These are phyloP conservation scores for Mastomys natalensis DNA, from an alignment of 2,113 vertebrate genomes.

Conservation along the genomic window DNA sequence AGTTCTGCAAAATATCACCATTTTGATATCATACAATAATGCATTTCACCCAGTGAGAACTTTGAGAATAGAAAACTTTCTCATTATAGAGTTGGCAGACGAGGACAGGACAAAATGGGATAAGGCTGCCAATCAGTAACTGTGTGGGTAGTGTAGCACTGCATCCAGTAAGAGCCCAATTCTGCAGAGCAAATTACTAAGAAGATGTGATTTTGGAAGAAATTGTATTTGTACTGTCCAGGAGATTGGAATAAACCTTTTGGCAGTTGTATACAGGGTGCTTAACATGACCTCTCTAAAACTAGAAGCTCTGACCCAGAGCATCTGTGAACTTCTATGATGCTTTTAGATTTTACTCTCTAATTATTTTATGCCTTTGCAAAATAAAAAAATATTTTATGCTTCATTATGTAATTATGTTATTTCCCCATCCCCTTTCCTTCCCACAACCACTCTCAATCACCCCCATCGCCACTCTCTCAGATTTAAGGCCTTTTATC, in stretches of 20 bases:
- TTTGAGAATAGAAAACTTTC: conserved; percentile 25
- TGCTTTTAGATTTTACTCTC: neutral
- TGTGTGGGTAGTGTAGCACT: neutral
- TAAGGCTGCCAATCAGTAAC: neutral
- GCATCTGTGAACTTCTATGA: neutral
- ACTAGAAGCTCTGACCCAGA: neutral
- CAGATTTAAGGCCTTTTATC: neutral
- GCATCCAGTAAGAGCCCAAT: neutral
- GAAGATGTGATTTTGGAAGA: conserved; percentile 41
- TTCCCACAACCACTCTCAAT: no score
- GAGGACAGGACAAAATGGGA: neutral
- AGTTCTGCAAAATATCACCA: neutral
- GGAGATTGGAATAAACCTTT: conserved; percentile 22
- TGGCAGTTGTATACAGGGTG: neutral
- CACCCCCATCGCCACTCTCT: no score
- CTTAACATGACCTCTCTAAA: neutral
- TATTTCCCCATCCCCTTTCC: neutral
- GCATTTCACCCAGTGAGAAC: neutral
- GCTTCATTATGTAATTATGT: neutral
- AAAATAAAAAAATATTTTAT: neutral
- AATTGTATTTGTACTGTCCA: conserved; percentile 49
- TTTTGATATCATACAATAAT: neutral
- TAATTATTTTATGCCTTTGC: conserved; percentile 5
- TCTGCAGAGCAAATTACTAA: conserved; percentile 43
- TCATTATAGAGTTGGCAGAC: conserved; percentile 15